phyloP scores from a whole-genome alignment of 2,888 invertebrate genomes.

The Synanthedon vespiformis region DNA sequence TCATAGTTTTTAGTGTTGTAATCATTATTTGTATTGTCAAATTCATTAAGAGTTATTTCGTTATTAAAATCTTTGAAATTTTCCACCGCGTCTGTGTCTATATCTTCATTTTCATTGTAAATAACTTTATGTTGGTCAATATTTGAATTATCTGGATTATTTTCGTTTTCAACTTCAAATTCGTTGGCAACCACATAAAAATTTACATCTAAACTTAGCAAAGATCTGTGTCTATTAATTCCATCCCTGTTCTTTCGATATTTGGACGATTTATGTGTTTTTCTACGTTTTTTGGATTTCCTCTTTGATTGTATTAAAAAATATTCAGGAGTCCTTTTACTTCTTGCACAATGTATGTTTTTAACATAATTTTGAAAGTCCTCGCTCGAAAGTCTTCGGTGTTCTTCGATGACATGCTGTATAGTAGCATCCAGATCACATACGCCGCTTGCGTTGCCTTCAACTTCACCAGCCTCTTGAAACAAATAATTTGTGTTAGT shows the following conservation, averaged over 20 bases:
- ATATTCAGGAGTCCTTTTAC: slow-evolving; percentile 12
- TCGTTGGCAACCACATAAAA: too few relatives aligned
- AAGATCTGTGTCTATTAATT: not conserved
- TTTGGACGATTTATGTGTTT: too few relatives aligned
- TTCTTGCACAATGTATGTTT: slow-evolving; percentile 24
- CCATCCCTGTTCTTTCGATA: too few relatives aligned
- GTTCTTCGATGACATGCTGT: slow-evolving; percentile 14
- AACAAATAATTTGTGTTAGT: slow-evolving; percentile 27
- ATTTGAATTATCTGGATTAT: too few relatives aligned
- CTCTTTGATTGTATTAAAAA: slow-evolving; percentile 15
- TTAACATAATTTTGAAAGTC: slow-evolving; percentile 22
- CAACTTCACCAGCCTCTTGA: slow-evolving; percentile 38
- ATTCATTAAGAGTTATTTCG: slow-evolving; percentile 2
- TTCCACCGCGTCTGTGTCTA: too few relatives aligned
- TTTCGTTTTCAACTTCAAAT: too few relatives aligned
- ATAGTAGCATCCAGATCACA: slow-evolving; percentile 32
- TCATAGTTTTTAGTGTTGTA: not conserved
- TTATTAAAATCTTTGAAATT: not conserved
- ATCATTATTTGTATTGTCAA: not conserved
- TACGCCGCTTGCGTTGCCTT: slow-evolving; percentile 8
- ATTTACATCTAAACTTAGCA: not conserved
- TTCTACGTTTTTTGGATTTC: slow-evolving; percentile 1
- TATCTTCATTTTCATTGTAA: too few relatives aligned
- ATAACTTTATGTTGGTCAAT: too few relatives aligned
- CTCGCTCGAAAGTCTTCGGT: slow-evolving; percentile 8